These are phyloP conservation scores for Leptoclinus maculatus DNA, from an alignment of 2,797 vertebrate genomes.

Conservation along the genomic window DNA sequence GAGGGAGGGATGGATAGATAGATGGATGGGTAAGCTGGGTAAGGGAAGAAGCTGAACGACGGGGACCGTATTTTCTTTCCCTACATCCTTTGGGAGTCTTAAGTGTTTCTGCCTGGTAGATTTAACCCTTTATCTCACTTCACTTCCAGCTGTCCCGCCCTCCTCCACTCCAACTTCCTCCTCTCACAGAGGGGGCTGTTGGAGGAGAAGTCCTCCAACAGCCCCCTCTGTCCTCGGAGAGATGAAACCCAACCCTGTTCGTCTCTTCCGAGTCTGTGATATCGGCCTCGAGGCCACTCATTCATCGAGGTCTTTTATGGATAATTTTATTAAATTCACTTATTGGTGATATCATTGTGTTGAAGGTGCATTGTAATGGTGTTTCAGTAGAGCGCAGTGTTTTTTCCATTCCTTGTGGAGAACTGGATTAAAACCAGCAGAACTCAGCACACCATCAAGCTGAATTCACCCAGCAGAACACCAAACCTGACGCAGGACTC, in stretches of 20 bases:
- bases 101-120: constrained; percentile 50
- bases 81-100: constrained; percentile 41
- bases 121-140: constrained; percentile 41
- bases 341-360: constrained; percentile 1
- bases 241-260: constrained; percentile 71
- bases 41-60: constrained; percentile 10
- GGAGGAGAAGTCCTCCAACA: background rate
- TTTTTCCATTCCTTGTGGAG: background rate
- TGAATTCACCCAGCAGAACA: constrained; percentile 35
- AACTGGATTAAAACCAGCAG: constrained; percentile 20
- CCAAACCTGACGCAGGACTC: constrained; percentile 51
- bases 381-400: background rate
- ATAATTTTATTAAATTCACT: constrained; percentile 12
- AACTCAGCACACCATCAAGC: constrained; percentile 8
- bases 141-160: constrained; percentile 4
- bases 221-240: constrained; percentile 41
- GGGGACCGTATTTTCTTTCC: constrained; percentile 44
- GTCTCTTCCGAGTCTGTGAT: constrained; percentile 47
- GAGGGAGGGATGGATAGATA: background rate
- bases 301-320: background rate
- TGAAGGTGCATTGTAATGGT: background rate
- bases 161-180: background rate
- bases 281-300: constrained; percentile 50
- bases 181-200: background rate
- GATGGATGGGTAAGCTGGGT: background rate